These are phyloP conservation scores for Merluccius polli DNA, from an alignment of 2,797 vertebrate species.

Conservation along the genomic window DNA sequence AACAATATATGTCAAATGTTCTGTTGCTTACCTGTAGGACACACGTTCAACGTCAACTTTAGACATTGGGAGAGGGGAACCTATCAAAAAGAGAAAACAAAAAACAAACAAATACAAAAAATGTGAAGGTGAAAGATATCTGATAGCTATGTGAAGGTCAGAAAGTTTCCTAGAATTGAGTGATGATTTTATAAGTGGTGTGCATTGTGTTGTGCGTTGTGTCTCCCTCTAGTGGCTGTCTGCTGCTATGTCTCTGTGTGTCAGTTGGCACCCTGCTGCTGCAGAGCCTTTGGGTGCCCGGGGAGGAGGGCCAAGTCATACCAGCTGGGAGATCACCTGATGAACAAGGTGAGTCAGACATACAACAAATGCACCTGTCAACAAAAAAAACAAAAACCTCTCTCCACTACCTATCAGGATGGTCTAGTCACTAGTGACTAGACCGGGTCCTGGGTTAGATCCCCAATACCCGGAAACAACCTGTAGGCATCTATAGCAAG, in stretches of 20 bases:
- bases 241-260: slow-evolving; percentile 64
- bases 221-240: slow-evolving; percentile 63
- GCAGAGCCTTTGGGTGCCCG: slow-evolving; percentile 65
- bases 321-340: not conserved
- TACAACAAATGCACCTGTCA: not conserved
- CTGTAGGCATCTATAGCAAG: too few species aligned
- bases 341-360: not conserved
- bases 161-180: not conserved
- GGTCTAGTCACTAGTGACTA: not conserved
- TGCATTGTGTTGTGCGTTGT: slow-evolving; percentile 23
- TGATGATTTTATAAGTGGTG: not conserved
- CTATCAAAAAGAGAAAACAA: too few species aligned
- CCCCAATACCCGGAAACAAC: not conserved
- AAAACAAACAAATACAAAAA: too few species aligned
- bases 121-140: too few species aligned
- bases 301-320: slow-evolving; percentile 52
- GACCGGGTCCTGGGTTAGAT: not conserved
- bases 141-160: not conserved
- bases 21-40: too few species aligned
- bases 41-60: too few species aligned
- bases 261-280: slow-evolving; percentile 64
- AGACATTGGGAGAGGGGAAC: too few species aligned
- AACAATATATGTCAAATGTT: too few species aligned
- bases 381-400: not conserved
- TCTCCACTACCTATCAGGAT: not conserved